A percentile compares a stretch with the other conserved stretches of the same genome.
Conservation (phyloP, 2,797 vertebrate genomes). For the Pteropus rufus region DNA sequence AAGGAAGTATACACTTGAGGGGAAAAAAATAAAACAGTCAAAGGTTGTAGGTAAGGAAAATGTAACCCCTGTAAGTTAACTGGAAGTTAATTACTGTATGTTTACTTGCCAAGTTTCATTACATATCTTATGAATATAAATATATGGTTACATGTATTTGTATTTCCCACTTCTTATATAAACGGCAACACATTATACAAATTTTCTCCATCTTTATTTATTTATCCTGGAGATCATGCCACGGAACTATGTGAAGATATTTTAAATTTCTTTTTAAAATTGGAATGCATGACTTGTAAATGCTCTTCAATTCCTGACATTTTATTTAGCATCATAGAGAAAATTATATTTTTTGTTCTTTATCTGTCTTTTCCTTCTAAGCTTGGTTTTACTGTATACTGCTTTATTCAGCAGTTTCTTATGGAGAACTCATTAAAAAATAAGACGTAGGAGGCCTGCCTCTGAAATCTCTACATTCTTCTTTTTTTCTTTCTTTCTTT, state of each 20-base stretch:
- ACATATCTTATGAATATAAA: neutral
- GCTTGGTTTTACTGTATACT: neutral
- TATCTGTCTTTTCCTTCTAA: neutral
- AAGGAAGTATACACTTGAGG: neutral
- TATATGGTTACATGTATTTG: neutral
- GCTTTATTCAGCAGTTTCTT: neutral
- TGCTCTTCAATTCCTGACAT: neutral
- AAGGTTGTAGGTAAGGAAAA: neutral
- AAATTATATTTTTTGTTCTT: neutral
- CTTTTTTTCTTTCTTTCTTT: neutral
- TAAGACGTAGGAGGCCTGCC: neutral
- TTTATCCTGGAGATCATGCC: neutral
- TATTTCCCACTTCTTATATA: neutral
- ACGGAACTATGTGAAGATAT: neutral
- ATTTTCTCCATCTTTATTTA: neutral
- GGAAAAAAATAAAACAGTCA: neutral
- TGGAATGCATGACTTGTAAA: neutral
- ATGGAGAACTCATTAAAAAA: neutral
- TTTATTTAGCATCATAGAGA: neutral
- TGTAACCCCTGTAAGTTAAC: neutral
- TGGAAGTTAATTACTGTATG: neutral
- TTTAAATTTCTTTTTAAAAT: neutral
- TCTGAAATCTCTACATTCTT: neutral
- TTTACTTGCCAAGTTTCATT: neutral
- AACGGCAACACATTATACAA: neutral